Base-by-base conservation (phyloP, 1,140 invertebrate genomes). In the Oncopodura yosiiana region DNA sequence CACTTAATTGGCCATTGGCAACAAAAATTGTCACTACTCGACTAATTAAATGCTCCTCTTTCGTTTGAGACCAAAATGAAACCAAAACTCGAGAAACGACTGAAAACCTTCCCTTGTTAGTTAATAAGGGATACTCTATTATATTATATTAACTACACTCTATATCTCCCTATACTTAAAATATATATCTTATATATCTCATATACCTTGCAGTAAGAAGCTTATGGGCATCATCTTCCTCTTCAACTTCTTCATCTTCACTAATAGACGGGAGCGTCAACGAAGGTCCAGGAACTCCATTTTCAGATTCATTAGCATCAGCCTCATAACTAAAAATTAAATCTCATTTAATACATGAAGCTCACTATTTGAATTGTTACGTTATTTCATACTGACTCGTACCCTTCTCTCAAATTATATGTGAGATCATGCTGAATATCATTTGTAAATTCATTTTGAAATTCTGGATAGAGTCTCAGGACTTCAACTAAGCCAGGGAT, bases 371-470 rank as follows among this genome's bases (percentile, higher is more conserved):
- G 21, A 18, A 3, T 23, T 38, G 16, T 23, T n/a, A 19, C 16
- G 27, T 5, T 48, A 34, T 72, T 82, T 81, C 76, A 89, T 86
- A 32, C 81, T 85, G 66, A 90, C 87, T 66, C n/a, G n/a, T 90
- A 93, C 1, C 90, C 90, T 71, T 96, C 92, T 21, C 92, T 75
- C 19, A 97, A 75, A 71, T 96, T 97, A 70, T 90, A 94, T 0
- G 92, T 94, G 38, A 96, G 77, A 71, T 96, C 92, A 67, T 95
- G 92, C 65, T 91, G 86, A 63, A 96, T 92, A 66, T 95, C 92
- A 56, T 90, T 81, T 23, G 86, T 81, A 69, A 95, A 95, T 69
- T 88, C 81, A 42, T 74, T 72, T 61, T 92, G 87, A 70, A 93
- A 94, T 69, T 95, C 91, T 0, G 91, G 90, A 70, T 96, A 96